phyloP scores from a whole-genome alignment of 2,888 invertebrate species.

The Prosapia bicincta region DNA sequence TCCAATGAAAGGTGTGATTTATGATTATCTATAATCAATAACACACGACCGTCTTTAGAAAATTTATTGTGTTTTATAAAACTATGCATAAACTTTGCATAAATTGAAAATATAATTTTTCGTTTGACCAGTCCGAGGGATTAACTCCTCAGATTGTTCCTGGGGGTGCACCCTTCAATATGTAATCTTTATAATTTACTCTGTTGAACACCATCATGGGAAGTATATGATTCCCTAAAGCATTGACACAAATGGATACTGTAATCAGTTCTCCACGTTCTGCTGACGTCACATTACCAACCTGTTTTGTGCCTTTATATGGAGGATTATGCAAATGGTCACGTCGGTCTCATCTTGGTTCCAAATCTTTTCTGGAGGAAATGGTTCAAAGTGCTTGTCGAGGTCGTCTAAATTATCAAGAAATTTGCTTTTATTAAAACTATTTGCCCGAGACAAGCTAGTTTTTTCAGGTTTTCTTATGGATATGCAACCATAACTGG shows the following conservation, averaged over 20 bases:
- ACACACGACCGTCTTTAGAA: slow-evolving; percentile 37
- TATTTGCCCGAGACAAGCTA: too few relatives aligned
- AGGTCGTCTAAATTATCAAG: slow-evolving; percentile 27
- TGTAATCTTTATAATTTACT: slow-evolving; percentile 39
- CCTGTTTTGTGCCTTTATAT: slow-evolving; percentile 45
- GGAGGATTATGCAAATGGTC: slow-evolving; percentile 45
- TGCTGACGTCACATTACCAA: slow-evolving; percentile 45
- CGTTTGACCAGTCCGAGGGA: slow-evolving; percentile 43
- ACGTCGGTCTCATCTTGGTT: too few relatives aligned
- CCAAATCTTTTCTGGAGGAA: too few relatives aligned
- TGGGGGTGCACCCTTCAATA: slow-evolving; percentile 43
- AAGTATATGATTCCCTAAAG: slow-evolving; percentile 36
- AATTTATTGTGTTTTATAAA: slow-evolving; percentile 41
- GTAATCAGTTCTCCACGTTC: slow-evolving; percentile 42
- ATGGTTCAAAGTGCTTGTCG: slow-evolving; percentile 19
- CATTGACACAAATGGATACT: too few relatives aligned
- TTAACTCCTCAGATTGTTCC: slow-evolving; percentile 42
- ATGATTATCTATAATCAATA: slow-evolving; percentile 43
- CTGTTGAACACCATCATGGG: slow-evolving; percentile 39
- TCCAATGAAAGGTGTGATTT: slow-evolving; percentile 40
- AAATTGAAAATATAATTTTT: slow-evolving; percentile 39
- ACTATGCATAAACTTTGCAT: slow-evolving; percentile 42
- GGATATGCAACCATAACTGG: not conserved
- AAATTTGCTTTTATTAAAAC: too few relatives aligned
- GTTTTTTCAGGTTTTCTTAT: too few relatives aligned